A percentile compares a stretch with the other conserved stretches of the same genome.
phyloP scores from a whole-genome alignment of 2,113 vertebrate species.

The Ailurus styani region DNA sequence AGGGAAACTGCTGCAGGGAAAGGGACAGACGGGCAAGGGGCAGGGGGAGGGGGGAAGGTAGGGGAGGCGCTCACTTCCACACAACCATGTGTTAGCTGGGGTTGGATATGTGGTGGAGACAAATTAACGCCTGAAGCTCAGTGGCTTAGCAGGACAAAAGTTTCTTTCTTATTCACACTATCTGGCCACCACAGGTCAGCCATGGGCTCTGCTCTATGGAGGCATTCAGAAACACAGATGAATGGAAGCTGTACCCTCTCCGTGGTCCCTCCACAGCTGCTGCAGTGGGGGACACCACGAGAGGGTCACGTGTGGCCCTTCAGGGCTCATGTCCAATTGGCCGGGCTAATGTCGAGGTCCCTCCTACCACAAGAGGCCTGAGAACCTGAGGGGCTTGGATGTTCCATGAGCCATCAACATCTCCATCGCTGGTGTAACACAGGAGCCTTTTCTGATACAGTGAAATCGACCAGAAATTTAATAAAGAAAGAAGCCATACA shows the following conservation, averaged over 20 bases:
- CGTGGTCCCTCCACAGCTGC: background rate
- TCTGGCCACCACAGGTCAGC: background rate
- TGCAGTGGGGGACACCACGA: accelerated
- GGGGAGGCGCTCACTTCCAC: too few relatives aligned
- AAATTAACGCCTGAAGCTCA: background rate
- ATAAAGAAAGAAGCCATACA: too few relatives aligned
- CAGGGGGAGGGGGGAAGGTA: accelerated
- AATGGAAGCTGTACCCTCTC: background rate
- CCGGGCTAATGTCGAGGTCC: accelerated
- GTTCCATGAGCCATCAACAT: background rate
- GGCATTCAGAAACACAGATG: background rate
- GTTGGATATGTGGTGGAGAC: too few relatives aligned
- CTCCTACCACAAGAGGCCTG: too few relatives aligned
- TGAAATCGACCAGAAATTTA: background rate
- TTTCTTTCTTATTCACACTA: background rate
- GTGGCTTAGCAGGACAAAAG: background rate
- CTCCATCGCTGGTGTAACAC: background rate
- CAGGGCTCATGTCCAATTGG: background rate
- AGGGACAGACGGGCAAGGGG: too few relatives aligned
- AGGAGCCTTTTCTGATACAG: background rate
- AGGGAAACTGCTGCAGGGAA: too few relatives aligned
- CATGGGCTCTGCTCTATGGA: accelerated
- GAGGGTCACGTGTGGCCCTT: accelerated
- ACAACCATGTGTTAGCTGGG: background rate
- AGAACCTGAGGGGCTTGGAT: too few relatives aligned